Evolutionary conservation across 2,888 invertebrate genomes (phyloP), one percentile per base, ranked within the genome.

Genomic region (Epinotia demarniana): DNA sequence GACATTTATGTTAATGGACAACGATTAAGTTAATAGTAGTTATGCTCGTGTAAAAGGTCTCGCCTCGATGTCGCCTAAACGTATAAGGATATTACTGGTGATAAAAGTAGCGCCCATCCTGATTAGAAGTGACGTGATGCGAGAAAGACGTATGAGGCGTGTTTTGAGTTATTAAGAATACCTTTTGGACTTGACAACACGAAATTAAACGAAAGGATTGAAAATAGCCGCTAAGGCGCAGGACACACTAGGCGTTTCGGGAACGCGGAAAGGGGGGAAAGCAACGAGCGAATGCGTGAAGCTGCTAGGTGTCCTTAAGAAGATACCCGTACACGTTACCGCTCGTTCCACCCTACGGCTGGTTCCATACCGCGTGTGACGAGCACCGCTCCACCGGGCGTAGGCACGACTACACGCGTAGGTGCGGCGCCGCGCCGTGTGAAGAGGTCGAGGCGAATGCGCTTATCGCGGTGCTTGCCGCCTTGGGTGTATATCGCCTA

Each of bases 101-200:
- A 82, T 83, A 83, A 84, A 84, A 80, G 79, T 81, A 79, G 78
- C 79, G 77, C 82, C 78, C 81, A 81, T 81, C 75, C 73, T 83
- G 83, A 84, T 87, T 82, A 79, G 72, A 76, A 78, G 69, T 72
- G n/a, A 27, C 8, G 9, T 39, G 39, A 12, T 43, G 1, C 12
- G 12, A 43, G 18, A 62, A 16, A 11, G 62, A 39, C 62, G 33
- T 43, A 43, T 39, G 43, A 53, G n/a, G 53, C 27, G 8, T n/a
- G 6, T 27, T 57, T 19, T 12, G 9, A 39, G 18, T 57, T 57
- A 2, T 33, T 19, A 19, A 58, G 57, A 58, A 19, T 63, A 33
- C 62, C 62, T 33, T 57, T 74, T 74, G 63, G 57, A 16, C 27
- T 49, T 63, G 33, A 18, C 19, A 57, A 55, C 19, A 39, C 39